Conservation (phyloP, 1,140 invertebrate genomes). For the Bombus cullumanus region DNA sequence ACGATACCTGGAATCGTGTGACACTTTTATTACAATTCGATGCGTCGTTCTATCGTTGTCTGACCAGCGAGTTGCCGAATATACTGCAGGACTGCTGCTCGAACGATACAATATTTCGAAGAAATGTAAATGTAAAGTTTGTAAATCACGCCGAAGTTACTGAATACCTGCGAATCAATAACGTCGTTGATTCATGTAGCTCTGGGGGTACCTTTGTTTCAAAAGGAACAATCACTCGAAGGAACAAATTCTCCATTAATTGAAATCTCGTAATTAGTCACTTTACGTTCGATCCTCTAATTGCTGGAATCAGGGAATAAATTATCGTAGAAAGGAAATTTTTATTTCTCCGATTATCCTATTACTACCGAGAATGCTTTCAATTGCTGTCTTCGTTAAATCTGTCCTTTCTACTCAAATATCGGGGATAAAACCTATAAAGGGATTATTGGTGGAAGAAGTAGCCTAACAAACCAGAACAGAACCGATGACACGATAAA, state of each 20-base stretch:
- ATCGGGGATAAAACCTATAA: background rate
- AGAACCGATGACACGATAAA: background rate
- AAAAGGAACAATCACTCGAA: background rate
- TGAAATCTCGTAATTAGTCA: background rate
- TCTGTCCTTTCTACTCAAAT: background rate
- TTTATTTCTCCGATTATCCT: background rate
- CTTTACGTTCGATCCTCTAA: background rate
- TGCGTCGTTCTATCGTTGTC: too few species aligned
- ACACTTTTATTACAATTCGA: too few species aligned
- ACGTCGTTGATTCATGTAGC: background rate
- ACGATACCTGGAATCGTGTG: too few species aligned
- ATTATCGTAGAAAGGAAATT: background rate
- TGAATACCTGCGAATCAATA: background rate
- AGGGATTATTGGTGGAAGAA: too few species aligned
- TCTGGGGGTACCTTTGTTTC: background rate
- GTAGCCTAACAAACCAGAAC: background rate
- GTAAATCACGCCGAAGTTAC: too few species aligned
- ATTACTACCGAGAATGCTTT: background rate
- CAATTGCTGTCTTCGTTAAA: background rate
- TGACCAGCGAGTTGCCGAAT: too few species aligned
- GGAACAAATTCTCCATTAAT: background rate
- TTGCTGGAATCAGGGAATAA: background rate
- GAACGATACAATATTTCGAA: too few species aligned
- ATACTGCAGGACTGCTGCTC: too few species aligned
- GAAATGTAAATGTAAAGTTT: too few species aligned